These are phyloP conservation scores for Melanostoma scalare DNA, from an alignment of 2,888 invertebrate species.

Conservation along the genomic window DNA sequence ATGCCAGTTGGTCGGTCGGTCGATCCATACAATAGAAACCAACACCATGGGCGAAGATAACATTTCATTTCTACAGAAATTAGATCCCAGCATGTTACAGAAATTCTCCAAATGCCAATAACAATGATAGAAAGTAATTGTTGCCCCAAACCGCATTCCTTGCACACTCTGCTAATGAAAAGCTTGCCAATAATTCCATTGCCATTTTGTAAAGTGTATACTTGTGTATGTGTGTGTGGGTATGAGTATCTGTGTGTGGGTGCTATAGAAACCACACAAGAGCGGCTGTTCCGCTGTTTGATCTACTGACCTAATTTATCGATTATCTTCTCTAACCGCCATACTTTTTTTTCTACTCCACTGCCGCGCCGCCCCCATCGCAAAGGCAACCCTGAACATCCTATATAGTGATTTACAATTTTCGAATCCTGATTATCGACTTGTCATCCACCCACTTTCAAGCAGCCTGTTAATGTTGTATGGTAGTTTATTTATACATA, in stretches of 20 bases:
- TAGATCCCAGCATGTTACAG: neutral
- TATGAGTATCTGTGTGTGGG: no score
- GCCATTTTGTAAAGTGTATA: slow-evolving; percentile 19
- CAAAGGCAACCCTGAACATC: slow-evolving; percentile 36
- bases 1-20: no score
- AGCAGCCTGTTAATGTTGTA: slow-evolving; percentile 19
- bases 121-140: slow-evolving; percentile 37
- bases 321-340: slow-evolving; percentile 49
- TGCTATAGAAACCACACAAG: slow-evolving; percentile 35
- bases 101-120: slow-evolving; percentile 8
- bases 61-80: no score
- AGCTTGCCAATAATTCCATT: slow-evolving; percentile 31
- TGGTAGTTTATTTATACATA: neutral
- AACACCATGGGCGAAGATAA: no score
- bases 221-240: no score
- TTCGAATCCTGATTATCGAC: slow-evolving; percentile 70
- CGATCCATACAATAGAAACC: no score
- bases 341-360: neutral
- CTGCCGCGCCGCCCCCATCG: neutral
- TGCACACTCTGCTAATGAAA: slow-evolving; percentile 29
- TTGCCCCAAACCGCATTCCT: slow-evolving; percentile 1
- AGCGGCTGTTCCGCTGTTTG: slow-evolving; percentile 58
- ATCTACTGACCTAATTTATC: slow-evolving; percentile 71
- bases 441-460: slow-evolving; percentile 40
- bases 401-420: slow-evolving; percentile 46